Evolutionary conservation across 2,888 invertebrate species (phyloP), one percentile per base, ranked within the genome.

Genomic region (Brassicogethes aeneus): DNA sequence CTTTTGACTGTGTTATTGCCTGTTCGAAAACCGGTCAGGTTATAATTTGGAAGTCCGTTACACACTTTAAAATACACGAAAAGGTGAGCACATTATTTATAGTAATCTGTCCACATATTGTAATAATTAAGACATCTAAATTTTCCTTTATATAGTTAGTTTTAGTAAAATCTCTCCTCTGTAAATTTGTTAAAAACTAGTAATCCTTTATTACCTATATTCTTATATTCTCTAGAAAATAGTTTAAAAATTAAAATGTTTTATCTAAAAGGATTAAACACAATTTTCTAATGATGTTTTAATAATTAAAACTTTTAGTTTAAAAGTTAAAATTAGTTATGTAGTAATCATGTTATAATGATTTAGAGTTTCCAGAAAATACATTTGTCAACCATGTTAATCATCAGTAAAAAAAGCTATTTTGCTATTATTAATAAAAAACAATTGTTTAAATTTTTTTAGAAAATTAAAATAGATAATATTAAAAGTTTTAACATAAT

Each of bases 21-120:
- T 78, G 80, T 54, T 76, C 77, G 1, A 64, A 64, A 30, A 58
- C 57, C 17, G 81, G 79, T 0, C 68, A 74, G 50, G 52, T 82
- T 2, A 56, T 74, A 13, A 66, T 71, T 16, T 81, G 81, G 79
- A 72, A 76, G 52, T 64, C 66, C 23, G 64, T 67, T 37, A 74
- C 71, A 5, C 75, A 74, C 8, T 63, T 70, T 3, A 68, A 75
- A 15, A 62, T 68, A 15, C 61, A 64, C 29, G 71, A 69, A 55
- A 57, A 68, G 50, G 73, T 74, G 64, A 59, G 64, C 48, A 16
- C n/a, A 16, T 5, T 37, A 35, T 16, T 36, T 16, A 14, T 33
- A 17, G 30, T 15, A 34, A 36, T 34, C n/a, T 16, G 16, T 39
- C 5, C 16, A 14, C 15, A 36, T 12, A 35, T 34, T 15, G 7